Conservation (phyloP, 2,113 vertebrate species). For the Equus quagga region DNA sequence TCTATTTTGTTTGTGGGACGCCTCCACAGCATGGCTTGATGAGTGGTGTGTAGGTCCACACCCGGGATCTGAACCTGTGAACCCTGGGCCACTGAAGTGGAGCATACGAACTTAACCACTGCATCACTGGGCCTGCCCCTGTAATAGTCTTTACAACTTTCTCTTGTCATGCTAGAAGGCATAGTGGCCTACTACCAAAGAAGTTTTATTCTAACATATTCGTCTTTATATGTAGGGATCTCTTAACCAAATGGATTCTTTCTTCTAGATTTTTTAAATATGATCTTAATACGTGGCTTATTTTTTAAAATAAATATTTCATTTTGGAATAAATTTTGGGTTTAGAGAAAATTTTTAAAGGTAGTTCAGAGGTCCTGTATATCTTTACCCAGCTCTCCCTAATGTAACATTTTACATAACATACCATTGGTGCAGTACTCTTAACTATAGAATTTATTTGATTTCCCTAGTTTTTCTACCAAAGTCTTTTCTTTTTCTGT, state of each 20-base stretch:
- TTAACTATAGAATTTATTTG: constrained; percentile 33
- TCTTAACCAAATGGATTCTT: constrained; percentile 26
- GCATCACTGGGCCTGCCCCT: not conserved
- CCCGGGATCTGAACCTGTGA: too few relatives aligned
- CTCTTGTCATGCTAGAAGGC: constrained; percentile 34
- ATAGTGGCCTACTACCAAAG: not conserved
- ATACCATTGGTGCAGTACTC: not conserved
- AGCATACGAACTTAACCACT: too few relatives aligned
- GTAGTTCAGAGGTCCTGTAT: not conserved
- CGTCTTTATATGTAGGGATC: constrained; percentile 9
- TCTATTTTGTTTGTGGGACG: too few relatives aligned
- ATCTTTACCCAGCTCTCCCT: not conserved
- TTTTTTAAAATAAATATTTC: constrained; percentile 33
- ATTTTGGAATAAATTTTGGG: constrained; percentile 41
- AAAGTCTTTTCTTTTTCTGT: not conserved
- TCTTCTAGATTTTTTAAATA: not conserved
- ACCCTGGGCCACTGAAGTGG: too few relatives aligned
- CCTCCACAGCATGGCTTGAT: too few relatives aligned
- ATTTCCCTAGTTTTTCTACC: not conserved
- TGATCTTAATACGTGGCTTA: not conserved
- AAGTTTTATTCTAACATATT: constrained; percentile 5
- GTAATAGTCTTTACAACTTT: constrained; percentile 22
- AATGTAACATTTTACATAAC: constrained; percentile 1
- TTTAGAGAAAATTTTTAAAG: not conserved
- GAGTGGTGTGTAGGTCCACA: too few relatives aligned